Evolutionary conservation across 2,888 invertebrate genomes (phyloP).

Genomic region (Eilema sororculum): DNA sequence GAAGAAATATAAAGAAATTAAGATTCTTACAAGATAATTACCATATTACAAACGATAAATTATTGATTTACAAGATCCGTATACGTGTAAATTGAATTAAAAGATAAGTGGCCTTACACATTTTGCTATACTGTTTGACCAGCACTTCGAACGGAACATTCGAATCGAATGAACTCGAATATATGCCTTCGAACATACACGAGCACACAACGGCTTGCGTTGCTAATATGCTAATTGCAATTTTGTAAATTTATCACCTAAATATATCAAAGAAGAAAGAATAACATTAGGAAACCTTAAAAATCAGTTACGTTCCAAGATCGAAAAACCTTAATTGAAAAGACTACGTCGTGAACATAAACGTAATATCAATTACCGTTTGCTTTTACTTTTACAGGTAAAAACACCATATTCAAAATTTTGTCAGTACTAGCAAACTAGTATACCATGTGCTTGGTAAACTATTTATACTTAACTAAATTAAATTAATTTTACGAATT

Average conservation of each 20-base stretch:
- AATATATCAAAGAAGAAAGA: background rate
- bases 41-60: slow-evolving; percentile 75
- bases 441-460: background rate
- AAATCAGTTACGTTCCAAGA: background rate
- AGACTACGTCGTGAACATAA: background rate
- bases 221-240: background rate
- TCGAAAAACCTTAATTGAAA: background rate
- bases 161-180: background rate
- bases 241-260: background rate
- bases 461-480: background rate
- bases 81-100: slow-evolving; percentile 81
- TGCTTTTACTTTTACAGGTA: background rate
- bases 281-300: background rate
- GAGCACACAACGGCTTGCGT: background rate
- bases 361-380: background rate
- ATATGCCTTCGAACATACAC: background rate
- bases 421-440: background rate
- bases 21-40: slow-evolving; percentile 71
- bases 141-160: slow-evolving; percentile 26
- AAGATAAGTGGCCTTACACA: slow-evolving; percentile 73
- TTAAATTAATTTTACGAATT: background rate
- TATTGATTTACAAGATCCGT: slow-evolving; percentile 69
- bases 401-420: no score
- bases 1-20: slow-evolving; percentile 71
- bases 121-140: slow-evolving; percentile 72